Percentiles rank a stretch among this genome's conserved stretches.
Evolutionary conservation across 2,888 invertebrate genomes (phyloP).

Genomic region (Caenorhabditis sp.): DNA sequence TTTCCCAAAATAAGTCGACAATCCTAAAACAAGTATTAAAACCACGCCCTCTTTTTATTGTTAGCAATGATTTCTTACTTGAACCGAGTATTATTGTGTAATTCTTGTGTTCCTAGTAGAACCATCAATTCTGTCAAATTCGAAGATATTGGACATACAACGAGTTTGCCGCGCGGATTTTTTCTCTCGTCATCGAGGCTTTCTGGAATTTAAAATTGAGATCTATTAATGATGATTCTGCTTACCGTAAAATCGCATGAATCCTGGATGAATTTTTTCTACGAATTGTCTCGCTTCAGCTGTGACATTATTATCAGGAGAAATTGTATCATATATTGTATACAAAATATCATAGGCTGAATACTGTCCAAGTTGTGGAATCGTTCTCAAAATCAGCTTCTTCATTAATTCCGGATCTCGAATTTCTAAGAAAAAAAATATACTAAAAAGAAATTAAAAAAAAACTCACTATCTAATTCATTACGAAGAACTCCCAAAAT

Average conservation of each 20-base stretch:
- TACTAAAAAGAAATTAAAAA: too few species aligned
- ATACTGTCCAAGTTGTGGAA: conserved; percentile 23
- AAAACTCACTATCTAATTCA: conserved; percentile 11
- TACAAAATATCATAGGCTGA: conserved; percentile 33
- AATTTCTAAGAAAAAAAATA: not conserved
- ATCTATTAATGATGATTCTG: not conserved
- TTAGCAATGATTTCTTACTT: conserved; percentile 10
- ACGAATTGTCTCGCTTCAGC: conserved; percentile 24
- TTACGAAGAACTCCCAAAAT: conserved; percentile 5
- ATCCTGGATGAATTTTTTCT: conserved; percentile 17
- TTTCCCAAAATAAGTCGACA: conserved; percentile 21
- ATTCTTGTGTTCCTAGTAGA: conserved; percentile 7
- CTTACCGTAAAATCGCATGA: conserved; percentile 29
- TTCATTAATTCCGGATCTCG: conserved; percentile 4
- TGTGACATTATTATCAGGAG: conserved; percentile 5
- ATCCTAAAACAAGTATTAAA: too few species aligned
- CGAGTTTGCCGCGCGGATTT: conserved; percentile 8
- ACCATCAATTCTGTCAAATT: conserved; percentile 14
- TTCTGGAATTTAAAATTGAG: conserved; percentile 4
- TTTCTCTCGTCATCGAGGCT: not conserved
- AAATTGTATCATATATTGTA: conserved; percentile 9
- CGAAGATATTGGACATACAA: conserved; percentile 18
- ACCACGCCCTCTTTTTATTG: too few species aligned
- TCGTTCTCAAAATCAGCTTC: conserved; percentile 29
- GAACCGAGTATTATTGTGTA: conserved; percentile 7